Conservation (phyloP, 2,113 vertebrate species). For the Upupa epops region DNA sequence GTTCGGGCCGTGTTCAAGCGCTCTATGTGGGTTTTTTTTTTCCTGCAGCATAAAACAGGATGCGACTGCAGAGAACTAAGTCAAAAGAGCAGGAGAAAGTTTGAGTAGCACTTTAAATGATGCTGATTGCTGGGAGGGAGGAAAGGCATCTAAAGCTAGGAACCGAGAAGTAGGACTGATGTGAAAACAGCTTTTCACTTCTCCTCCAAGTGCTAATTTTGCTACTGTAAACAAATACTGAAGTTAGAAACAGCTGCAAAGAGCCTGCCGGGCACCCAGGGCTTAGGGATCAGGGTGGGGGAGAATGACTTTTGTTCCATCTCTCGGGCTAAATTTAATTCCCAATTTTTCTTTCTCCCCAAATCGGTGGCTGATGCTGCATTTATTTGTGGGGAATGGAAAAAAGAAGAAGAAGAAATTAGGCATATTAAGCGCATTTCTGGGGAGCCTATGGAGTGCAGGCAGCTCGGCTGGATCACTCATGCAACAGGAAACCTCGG, state of each 20-base stretch:
- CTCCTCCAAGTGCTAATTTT: slow-evolving; percentile 50
- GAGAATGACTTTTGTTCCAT: background rate
- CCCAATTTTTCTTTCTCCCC: background rate
- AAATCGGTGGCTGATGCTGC: background rate
- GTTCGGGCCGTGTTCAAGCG: background rate
- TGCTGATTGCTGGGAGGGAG: slow-evolving; percentile 14
- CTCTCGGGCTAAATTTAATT: background rate
- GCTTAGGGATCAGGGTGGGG: background rate
- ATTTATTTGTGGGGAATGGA: background rate
- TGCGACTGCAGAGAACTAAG: background rate
- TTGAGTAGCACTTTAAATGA: slow-evolving; percentile 10
- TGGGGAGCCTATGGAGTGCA: background rate
- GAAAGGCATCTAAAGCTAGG: slow-evolving; percentile 19
- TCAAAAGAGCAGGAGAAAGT: slow-evolving; percentile 19
- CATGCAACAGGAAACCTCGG: slow-evolving; percentile 66
- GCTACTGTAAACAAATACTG: slow-evolving; percentile 63
- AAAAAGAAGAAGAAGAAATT: background rate
- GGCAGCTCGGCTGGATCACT: slow-evolving; percentile 36
- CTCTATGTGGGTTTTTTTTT: background rate
- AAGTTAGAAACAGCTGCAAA: slow-evolving; percentile 67
- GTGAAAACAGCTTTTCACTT: slow-evolving; percentile 65
- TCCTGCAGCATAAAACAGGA: background rate
- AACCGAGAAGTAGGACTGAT: slow-evolving; percentile 40
- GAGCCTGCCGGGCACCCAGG: slow-evolving; percentile 43
- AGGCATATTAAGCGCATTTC: background rate